phyloP scores from a whole-genome alignment of 37 sponge, comb jelly and placozoan species.

The Petrosia ficiformis region DNA sequence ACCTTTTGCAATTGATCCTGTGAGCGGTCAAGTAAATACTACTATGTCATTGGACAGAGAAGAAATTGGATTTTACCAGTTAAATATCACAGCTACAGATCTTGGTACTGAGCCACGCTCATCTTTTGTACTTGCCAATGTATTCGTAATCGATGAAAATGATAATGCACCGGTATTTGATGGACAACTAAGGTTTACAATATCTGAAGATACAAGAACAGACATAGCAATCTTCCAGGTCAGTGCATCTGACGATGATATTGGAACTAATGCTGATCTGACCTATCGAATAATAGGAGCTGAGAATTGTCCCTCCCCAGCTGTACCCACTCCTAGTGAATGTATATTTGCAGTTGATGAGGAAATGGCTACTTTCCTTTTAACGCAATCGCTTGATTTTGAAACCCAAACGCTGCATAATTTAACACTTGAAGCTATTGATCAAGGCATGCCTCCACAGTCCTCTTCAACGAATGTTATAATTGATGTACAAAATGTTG shows the following conservation, averaged over 20 bases:
- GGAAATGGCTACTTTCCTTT: constrained; percentile 8
- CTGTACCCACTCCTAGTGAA: background rate
- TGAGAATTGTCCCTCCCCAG: background rate
- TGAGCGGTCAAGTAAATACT: background rate
- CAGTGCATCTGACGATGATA: constrained; percentile 6
- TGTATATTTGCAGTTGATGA: constrained; percentile 2
- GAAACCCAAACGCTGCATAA: constrained; percentile 30
- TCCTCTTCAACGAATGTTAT: constrained; percentile 10
- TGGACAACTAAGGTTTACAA: background rate
- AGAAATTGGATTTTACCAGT: background rate
- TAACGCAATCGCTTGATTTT: constrained; percentile 35
- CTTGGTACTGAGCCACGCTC: background rate
- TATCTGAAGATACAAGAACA: background rate
- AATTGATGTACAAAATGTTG: constrained; percentile 50
- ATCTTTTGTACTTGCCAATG: background rate
- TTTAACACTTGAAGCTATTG: constrained; percentile 32
- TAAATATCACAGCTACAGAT: background rate
- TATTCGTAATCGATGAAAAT: constrained; percentile 9
- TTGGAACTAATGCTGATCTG: background rate
- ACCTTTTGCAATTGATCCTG: constrained; percentile 17
- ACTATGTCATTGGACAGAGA: background rate
- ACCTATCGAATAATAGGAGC: background rate
- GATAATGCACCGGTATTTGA: constrained; percentile 7
- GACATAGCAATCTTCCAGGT: background rate
- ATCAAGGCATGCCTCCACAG: constrained; percentile 17